Evolutionary conservation across 2,113 vertebrate genomes (phyloP), one percentile per base, ranked within the genome.

Genomic region (Nothocercus julius): DNA sequence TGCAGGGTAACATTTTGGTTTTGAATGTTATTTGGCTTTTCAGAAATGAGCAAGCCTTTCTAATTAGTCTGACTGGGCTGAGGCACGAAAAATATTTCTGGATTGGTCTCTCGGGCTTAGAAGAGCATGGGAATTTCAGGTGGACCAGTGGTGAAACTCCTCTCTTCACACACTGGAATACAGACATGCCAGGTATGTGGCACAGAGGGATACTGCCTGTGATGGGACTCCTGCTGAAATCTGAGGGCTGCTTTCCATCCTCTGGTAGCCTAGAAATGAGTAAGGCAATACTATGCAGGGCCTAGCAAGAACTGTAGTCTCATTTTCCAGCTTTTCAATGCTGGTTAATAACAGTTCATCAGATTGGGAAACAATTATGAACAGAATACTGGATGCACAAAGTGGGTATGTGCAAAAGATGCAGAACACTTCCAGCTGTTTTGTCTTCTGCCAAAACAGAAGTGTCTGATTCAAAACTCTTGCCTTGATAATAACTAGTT

Each of bases 41-140:
- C 92, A 99, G 99, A 94, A 99, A 98, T 95, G 98, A 99, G 83
- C 99, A 99, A 95, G 98, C 97, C 24, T 99, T 99, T 94, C 96
- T 99, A 79, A 97, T 99, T 76, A 99, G 98, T 91, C 88, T 98
- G 94, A 97, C 97, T 89, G 99, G 99, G 38, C 90, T 98, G 87
- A 98, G 98, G 78, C 97, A 98, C 89, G 99, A 99, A 93, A 98
- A 98, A 63, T 98, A 98, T 96, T 99, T 99, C 94, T 99, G 99
- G 99, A 98, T 96, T 0, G 98, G 99, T 40, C 95, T 99, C 68
- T 98, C 98, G 3, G 97, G 98, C 76, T 90, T 91, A 49, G 96
- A 93, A 12, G 96, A 98, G 59, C 92, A 1, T 76, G 97, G 94
- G 13, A 98, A 61, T 28, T 99, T 99, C 86, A 97, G 89, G 24